Percentiles rank a stretch among this genome's conserved stretches.
These are phyloP conservation scores for Paguma larvata DNA, from an alignment of 2,797 vertebrate genomes.

Conservation along the genomic window DNA sequence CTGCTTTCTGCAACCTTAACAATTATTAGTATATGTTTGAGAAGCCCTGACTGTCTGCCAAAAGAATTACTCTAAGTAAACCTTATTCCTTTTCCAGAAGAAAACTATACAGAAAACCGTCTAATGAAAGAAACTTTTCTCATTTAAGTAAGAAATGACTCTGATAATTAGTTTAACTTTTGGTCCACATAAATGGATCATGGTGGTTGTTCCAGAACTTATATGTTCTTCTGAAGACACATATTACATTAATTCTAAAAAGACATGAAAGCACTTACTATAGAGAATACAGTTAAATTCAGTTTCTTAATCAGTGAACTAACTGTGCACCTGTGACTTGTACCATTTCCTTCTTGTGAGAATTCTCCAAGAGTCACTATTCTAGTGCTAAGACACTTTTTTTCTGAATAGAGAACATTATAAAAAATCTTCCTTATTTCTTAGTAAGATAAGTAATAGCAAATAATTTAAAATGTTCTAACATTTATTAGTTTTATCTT, in stretches of 20 bases:
- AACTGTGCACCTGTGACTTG: slow-evolving; percentile 57
- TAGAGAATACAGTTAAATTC: slow-evolving; percentile 70
- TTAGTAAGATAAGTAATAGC: neutral
- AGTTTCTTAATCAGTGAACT: slow-evolving; percentile 55
- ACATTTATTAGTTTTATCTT: neutral
- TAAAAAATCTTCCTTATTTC: slow-evolving; percentile 33
- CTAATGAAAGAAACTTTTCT: slow-evolving; percentile 77
- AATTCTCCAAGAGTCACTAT: neutral
- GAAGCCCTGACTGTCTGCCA: slow-evolving; percentile 57
- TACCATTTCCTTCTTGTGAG: neutral
- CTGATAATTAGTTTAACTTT: slow-evolving; percentile 77
- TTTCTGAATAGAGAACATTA: slow-evolving; percentile 18
- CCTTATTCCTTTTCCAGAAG: slow-evolving; percentile 75
- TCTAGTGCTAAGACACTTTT: neutral
- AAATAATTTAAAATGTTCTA: slow-evolving; percentile 32
- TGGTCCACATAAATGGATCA: slow-evolving; percentile 64
- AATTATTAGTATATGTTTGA: slow-evolving; percentile 69
- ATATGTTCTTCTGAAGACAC: slow-evolving; percentile 66
- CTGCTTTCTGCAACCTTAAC: slow-evolving; percentile 67
- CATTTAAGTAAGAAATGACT: slow-evolving; percentile 77
- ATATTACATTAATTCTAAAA: slow-evolving; percentile 70
- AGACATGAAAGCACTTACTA: slow-evolving; percentile 63
- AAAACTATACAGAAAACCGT: slow-evolving; percentile 65
- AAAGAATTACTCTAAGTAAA: slow-evolving; percentile 75
- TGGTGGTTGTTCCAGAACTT: slow-evolving; percentile 62